These are phyloP conservation scores for Deilephila porcellus DNA, from an alignment of 2,888 invertebrate genomes.

Conservation along the genomic window DNA sequence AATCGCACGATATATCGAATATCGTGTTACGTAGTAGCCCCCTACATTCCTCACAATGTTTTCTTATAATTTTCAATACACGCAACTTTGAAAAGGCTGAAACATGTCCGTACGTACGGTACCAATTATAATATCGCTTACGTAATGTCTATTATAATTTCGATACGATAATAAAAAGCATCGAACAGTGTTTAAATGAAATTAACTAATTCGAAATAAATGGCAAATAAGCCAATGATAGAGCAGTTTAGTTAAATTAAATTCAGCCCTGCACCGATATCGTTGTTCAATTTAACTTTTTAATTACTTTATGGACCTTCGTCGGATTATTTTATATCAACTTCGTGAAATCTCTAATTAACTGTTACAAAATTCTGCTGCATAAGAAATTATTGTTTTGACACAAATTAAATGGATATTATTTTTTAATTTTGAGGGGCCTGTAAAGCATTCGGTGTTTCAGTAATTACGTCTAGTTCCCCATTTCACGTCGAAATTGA, in stretches of 20 bases:
- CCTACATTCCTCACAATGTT: too few relatives aligned
- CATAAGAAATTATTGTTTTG: slow-evolving; percentile 7
- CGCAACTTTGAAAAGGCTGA: too few relatives aligned
- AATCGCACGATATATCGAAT: too few relatives aligned
- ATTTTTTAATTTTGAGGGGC: not conserved
- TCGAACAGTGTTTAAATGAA: not conserved
- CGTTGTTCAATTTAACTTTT: slow-evolving; percentile 64
- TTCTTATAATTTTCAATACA: too few relatives aligned
- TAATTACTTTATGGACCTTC: slow-evolving; percentile 60
- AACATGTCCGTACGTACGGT: too few relatives aligned
- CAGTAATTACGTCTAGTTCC: too few relatives aligned
- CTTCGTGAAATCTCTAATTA: slow-evolving; percentile 27
- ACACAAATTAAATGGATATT: not conserved
- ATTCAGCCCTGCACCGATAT: slow-evolving; percentile 19
- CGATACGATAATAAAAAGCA: too few relatives aligned
- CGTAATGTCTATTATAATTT: too few relatives aligned
- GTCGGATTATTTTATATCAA: slow-evolving; percentile 46
- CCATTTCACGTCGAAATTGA: too few relatives aligned
- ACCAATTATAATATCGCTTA: too few relatives aligned
- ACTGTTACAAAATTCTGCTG: slow-evolving; percentile 7
- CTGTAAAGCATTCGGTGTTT: too few relatives aligned
- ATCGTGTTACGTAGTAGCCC: too few relatives aligned
- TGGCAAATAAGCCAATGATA: slow-evolving; percentile 12
- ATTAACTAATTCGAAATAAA: not conserved
- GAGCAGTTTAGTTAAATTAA: slow-evolving; percentile 26